Conservation (phyloP, 2,797 vertebrate species). For the Myotis pilosus region DNA sequence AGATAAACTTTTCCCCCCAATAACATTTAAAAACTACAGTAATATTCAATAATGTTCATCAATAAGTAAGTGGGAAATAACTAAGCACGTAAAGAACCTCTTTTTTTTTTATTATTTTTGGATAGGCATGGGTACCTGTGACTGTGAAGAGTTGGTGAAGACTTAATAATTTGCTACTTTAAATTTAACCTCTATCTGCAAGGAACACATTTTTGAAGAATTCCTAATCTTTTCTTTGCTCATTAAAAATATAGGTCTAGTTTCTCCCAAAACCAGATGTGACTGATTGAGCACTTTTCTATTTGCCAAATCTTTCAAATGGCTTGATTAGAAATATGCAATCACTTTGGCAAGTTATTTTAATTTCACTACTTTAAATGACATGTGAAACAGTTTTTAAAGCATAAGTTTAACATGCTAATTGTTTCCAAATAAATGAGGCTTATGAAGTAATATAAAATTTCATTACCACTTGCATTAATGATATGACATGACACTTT, state of each 20-base stretch:
- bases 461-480: constrained; percentile 27
- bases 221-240: not conserved
- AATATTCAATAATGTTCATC: not conserved
- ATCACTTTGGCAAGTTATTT: constrained; percentile 36
- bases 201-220: constrained; percentile 29
- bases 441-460: constrained; percentile 31
- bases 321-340: not conserved
- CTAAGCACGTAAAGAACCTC: not conserved
- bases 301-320: not conserved
- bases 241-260: not conserved
- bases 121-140: not conserved
- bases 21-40: not conserved
- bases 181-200: not conserved
- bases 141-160: not conserved
- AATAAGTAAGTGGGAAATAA: constrained; percentile 8
- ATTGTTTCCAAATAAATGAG: constrained; percentile 41
- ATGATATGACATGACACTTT: not conserved
- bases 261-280: constrained; percentile 5
- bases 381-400: constrained; percentile 26
- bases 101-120: constrained; percentile 9
- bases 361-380: constrained; percentile 49
- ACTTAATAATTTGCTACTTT: not conserved
- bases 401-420: not conserved
- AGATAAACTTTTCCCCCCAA: not conserved
- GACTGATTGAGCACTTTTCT: constrained; percentile 43